phyloP scores from a whole-genome alignment of 53 echinoderm and acorn worm genomes.

The Hippasteria phrygiana region DNA sequence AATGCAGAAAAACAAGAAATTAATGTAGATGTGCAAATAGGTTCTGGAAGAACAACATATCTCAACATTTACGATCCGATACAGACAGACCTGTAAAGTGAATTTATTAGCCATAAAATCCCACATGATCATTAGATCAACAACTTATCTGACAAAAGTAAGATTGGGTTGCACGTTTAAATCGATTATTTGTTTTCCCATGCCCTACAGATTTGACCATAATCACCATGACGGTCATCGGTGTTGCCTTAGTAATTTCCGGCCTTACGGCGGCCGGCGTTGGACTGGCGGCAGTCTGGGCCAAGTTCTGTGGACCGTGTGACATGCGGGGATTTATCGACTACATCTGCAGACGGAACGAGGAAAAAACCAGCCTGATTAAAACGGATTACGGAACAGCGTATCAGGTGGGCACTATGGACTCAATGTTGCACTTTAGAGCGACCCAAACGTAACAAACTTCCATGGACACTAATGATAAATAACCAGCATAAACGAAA shows the following conservation, averaged over 20 bases:
- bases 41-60: too few relatives aligned
- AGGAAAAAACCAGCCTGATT: slow-evolving; percentile 62
- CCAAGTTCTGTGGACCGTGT: slow-evolving; percentile 60
- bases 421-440: background rate
- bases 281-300: slow-evolving; percentile 63
- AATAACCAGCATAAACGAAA: too few relatives aligned
- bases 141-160: background rate
- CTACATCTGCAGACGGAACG: slow-evolving; percentile 24
- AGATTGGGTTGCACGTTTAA: background rate
- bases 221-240: slow-evolving; percentile 69
- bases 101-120: too few relatives aligned
- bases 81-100: too few relatives aligned
- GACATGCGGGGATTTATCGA: slow-evolving; percentile 17
- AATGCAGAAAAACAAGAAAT: too few relatives aligned
- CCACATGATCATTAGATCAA: too few relatives aligned
- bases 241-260: slow-evolving; percentile 66
- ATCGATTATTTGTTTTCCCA: background rate
- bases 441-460: background rate
- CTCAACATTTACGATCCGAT: too few relatives aligned
- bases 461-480: too few relatives aligned
- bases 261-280: slow-evolving; percentile 71
- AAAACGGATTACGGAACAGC: slow-evolving; percentile 64
- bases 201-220: background rate
- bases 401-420: slow-evolving; percentile 54
- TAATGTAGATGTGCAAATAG: too few relatives aligned